Evolutionary conservation across 1,140 invertebrate species (phyloP), one percentile per base, ranked within the genome.

Genomic region (Thrips palmi): DNA sequence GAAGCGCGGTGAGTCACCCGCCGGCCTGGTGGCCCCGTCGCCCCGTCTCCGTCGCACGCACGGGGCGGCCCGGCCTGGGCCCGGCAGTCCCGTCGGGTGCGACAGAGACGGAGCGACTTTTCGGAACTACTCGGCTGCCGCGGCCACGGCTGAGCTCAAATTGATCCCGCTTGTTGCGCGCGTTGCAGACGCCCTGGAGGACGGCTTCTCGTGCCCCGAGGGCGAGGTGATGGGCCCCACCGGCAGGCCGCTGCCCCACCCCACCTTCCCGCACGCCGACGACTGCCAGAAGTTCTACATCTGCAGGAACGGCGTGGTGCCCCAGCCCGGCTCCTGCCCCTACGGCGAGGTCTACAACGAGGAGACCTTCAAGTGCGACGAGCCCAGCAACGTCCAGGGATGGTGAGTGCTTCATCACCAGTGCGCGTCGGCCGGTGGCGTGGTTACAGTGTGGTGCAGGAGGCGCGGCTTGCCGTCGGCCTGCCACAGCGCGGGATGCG

Each of bases 281-380:
- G 81, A 87, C 52, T 87, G 82, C 51, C 71, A 77, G 45, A 82
- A 79, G 49, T 84, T 84, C 57, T 86, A 84, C 59, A 82, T 85
- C 42, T 85, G 81, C 56, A 60, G 77, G 28, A 80, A 82, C 46
- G 78, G 77, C 2, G 65, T 79, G 2, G 67, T 69, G 40, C 78
- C 81, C 0, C 74, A 83, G 51, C 69, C 77, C 43, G 76, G 77
- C 5, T 73, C 74, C 45, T 86, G 82, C 52, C 68, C 73, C 3
- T 57, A 65, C 2, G 78, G 77, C 21, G 73, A 68, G 8, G 82
- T 86, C 20, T 87, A 85, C 60, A 83, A 82, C 47, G 80, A 84
- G 39, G 73, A 74, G 6, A 75, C 63, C 10, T 77, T 82, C 49
- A 77, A 70, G 53, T 87, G 83, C 49, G 80, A 83, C 49, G 74